Evolutionary conservation across 2,113 vertebrate species (phyloP), one percentile per base, ranked within the genome.

Genomic region (Pelodiscus sinensis): DNA sequence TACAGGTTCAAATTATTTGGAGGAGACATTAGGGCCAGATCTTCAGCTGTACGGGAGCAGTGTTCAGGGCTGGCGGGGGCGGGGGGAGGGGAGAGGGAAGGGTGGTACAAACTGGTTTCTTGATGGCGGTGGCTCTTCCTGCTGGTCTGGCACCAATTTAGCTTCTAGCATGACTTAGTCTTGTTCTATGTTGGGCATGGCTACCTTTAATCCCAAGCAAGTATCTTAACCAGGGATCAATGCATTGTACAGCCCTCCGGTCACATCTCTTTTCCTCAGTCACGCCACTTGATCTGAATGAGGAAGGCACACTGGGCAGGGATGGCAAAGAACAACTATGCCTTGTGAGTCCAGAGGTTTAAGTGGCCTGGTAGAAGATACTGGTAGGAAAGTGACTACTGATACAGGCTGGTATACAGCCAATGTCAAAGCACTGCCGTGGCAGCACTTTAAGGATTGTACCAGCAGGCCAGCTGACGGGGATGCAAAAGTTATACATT

Each of bases 41-140:
- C 50, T 85, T 58, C 52, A 80, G 82, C 62, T 31, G 38, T 22
- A 52, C 10, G 15, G 57, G 55, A 2, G 56, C 9, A 2, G 15
- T 0, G 0, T 60, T 78, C 50, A 12, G 1, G 62, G 38, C 22
- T 31, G 65, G n/a, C n/a, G n/a, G n/a, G n/a, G n/a, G n/a, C n/a
- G n/a, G n/a, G n/a, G n/a, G n/a, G n/a, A n/a, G n/a, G n/a, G n/a
- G n/a, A 5, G 38, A 5, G 38, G 38, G 38, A 44, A 65, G 44
- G 44, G 52, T 18, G 82, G 56, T 44, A 21, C 79, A 38, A 24
- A 4, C 29, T 56, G 35, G 7, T 81, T 88, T 21, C n/a, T 78
- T 81, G 65, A 60, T 78, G 27, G 57, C 0, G 0, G 9, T 0
- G 1, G 29, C n/a, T 85, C 38, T 80, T 77, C 10, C 73, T 31